Base-by-base conservation (phyloP, 2,888 invertebrate species). In the Tachina fera region DNA sequence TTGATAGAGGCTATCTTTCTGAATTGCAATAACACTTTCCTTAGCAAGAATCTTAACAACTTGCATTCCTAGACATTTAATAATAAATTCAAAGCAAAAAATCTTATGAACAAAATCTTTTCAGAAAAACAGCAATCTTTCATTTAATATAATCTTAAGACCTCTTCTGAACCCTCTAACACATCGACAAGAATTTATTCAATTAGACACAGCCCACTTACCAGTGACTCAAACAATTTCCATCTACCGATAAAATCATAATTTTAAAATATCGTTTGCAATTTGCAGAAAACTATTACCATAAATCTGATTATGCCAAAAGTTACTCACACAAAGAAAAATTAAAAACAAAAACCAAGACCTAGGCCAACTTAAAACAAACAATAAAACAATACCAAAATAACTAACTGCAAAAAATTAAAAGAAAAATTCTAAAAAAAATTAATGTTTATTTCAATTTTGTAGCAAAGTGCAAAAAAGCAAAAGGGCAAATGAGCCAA, bases 201-300 rank as follows among this genome's bases (percentile, higher is more conserved):
- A 83, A 83, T 86, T 79, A 79, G 67, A 79, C 41, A 79, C 70
- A 77, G 45, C 72, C 77, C 65, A 67, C 76, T 16, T 1, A 31
- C 31, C 31, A 70, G 5, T 22, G 63, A 22, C 49, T 16, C 31
- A 16, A 58, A 74, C n/a, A 10, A 71, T 39, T 56, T 45, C 31
- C 56, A 47, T 49, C 9, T 60, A 61, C 45, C 53, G 53, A 22
- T 8, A 63, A 68, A 78, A 78, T 78, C 74, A 75, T 79, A 75
- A 79, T 83, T 79, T 76, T 19, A 58, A 83, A 81, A 68, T 76
- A 83, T 75, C 72, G 75, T 79, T 83, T 31, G 75, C 75, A 86
- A 83, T 86, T 86, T 83, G 61, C 22, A 72, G 61, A 79, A 86
- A 86, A 83, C 86, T 79, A 86, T 86, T 86, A 83, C 75, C 86